Percentiles rank a stretch among this genome's conserved stretches.
These are phyloP conservation scores for Pyrrhia umbra DNA, from an alignment of 2,888 invertebrate genomes.

Conservation along the genomic window DNA sequence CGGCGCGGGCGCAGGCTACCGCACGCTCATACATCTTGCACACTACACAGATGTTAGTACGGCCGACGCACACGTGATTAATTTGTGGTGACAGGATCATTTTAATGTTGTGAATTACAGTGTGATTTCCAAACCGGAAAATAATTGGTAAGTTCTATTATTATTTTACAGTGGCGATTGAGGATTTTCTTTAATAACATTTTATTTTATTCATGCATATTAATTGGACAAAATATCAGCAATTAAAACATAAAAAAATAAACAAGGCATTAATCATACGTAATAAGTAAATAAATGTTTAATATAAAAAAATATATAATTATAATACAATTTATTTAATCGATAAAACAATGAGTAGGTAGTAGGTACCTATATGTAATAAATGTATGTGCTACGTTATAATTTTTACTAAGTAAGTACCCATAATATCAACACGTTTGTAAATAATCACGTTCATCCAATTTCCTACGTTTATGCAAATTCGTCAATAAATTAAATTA, in stretches of 20 bases:
- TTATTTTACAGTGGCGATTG: background rate
- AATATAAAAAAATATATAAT: too few relatives aligned
- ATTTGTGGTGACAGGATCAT: conserved; percentile 37
- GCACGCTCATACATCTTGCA: conserved; percentile 34
- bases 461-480: too few relatives aligned
- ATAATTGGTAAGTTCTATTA: conserved; percentile 35
- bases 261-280: too few relatives aligned
- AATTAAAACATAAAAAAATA: too few relatives aligned
- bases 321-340: background rate
- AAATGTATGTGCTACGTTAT: background rate
- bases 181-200: background rate
- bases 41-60: conserved; percentile 51
- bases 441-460: too few relatives aligned
- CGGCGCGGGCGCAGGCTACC: conserved; percentile 31
- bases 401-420: background rate
- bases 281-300: too few relatives aligned
- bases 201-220: too few relatives aligned
- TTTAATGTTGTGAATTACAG: conserved; percentile 44
- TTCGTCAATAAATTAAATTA: too few relatives aligned
- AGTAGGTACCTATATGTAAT: background rate
- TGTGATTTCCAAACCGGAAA: conserved; percentile 29
- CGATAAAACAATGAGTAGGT: background rate
- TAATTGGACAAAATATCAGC: too few relatives aligned
- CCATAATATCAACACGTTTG: background rate
- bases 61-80: conserved; percentile 40